Base-by-base conservation (phyloP, 2,113 vertebrate genomes). In the Peucedramus taeniatus region DNA sequence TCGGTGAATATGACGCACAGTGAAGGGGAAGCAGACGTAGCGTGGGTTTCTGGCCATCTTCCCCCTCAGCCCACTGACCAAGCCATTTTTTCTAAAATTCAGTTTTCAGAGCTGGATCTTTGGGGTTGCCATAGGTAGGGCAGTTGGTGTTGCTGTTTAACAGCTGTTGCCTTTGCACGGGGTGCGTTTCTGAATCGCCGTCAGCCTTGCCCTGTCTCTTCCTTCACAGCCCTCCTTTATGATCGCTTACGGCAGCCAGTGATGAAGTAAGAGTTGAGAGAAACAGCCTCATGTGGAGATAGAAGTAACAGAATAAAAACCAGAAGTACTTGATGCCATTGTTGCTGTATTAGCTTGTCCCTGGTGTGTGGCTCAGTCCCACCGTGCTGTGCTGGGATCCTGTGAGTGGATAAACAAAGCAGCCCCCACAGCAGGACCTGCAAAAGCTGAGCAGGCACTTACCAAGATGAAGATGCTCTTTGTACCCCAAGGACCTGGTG, bases 181-280 rank as follows among this genome's bases (percentile, higher is more conserved):
- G 71, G 26, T 1, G 8, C 0, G 0, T 93, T 79, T 45, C 0
- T 61, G 24, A 6, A 19, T 70, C 4, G 1, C 57, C 0, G 0
- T 35, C 83, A 26, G 23, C 91, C 59, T 78, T 61, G 54, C 64
- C 71, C 65, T 14, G 4, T 50, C 51, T 70, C 42, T 59, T 33
- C 42, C 74, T 76, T 83, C 9, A 3, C 53, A 57, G 51, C 76
- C 79, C 45, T 71, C 42, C 76, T 54, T 84, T 60, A 15, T 15
- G 66, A 33, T 30, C 0, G 0, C 35, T 79, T 1, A 0, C 47
- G 63, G 49, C 83, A 83, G 83, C 70, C 23, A 20, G 60, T 54
- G 54, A 50, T 35, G 54, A 83, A 82, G 68, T 40, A 65, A 53
- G 72, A 59, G 89, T 40, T 66, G 40, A 61, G 86, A 66, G 86